Evolutionary conservation across 1,140 invertebrate genomes (phyloP), one percentile per base, ranked within the genome.

Genomic region (Polyergus mexicanus): DNA sequence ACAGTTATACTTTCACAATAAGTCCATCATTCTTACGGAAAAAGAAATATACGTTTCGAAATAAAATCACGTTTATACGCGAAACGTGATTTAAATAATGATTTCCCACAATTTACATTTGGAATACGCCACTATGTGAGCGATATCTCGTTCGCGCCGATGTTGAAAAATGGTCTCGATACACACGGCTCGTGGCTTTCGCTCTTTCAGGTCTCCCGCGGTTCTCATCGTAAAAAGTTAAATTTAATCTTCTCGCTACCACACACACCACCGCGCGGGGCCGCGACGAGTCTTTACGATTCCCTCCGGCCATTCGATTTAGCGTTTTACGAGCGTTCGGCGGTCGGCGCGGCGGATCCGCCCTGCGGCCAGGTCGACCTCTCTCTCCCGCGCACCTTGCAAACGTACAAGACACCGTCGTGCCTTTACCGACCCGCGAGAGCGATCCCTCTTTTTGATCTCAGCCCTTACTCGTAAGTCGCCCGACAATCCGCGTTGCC

Each of bases 221-320:
- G 68, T 60, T 83, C 68, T 60, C 78, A 74, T 83, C 78, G 68
- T 83, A 83, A 83, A 81, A 60, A 83, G 78, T 74, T 83, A 83
- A 74, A 83, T 74, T 83, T 83, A 83, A 83, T 83, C 78, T 60
- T 60, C 25, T 22, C 38, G 78, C 78, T 83, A 83, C 78, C 78
- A 51, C 47, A 51, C 47, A 51, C 47, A 51, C 47, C 16, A 51
- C 47, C 47, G 47, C 47, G 47, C 47, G 78, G 51, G 19, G 35
- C 60, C 65, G 65, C 65, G 51, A 60, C 38, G 68, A n/a, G n/a
- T n/a, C 13, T 83, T 83, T 74, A 83, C 68, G 78, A 74, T 60
- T 62, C 68, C 68, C 54, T 44, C 25, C 68, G 78, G 78, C 68
- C 78, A 83, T 83, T 83, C 78, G 78, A 83, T 83, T 72, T 74